Evolutionary conservation across 2,797 vertebrate species (phyloP), one percentile per base, ranked within the genome.

Genomic region (Aphelocoma californica): DNA sequence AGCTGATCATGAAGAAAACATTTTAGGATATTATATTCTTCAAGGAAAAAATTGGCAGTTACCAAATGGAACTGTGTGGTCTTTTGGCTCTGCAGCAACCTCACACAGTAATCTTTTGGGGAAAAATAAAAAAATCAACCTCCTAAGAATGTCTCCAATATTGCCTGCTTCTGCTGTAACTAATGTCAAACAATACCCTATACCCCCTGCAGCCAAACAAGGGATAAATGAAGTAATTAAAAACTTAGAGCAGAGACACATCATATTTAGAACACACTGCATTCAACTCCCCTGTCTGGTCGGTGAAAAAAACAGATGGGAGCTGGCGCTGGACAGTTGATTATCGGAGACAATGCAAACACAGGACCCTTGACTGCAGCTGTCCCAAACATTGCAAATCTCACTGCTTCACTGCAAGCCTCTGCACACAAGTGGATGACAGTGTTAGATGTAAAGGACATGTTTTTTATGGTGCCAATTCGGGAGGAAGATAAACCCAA

Each of bases 31-130:
- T 28, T 6, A 66, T 34, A 34, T 28, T 13, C 44, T 66, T 47
- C 44, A 48, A 66, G 18, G 24, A 34, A 48, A 66, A 66, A 34
- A 19, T 66, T 47, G 64, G 44, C 32, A 66, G 7, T 66, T 66
- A 66, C 44, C 64, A 66, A 47, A 47, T 47, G 44, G 44, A 14
- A 9, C 6, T 65, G 62, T 45, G 23, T 47, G 44, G 32, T 47
- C 62, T 3, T 65, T 26, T 7, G 23, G 16, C 11, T 25, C 42
- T 0, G 3, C 11, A 1, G 25, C 3, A 10, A 40, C 58, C 36
- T 40, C 36, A 28, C 3, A 0, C 25, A 45, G 5, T 47, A n/a
- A 65, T 12, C 44, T 34, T 13, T 65, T 26, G 7, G 15, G 23
- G 21, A 47, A 66, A 34, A 45, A 47, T 26, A 7, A 34, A 65